Percentiles rank a stretch among this genome's conserved stretches.
phyloP scores from a whole-genome alignment of 37 sponge, comb jelly and placozoan species.

The Chondrilla cf. caribensis region DNA sequence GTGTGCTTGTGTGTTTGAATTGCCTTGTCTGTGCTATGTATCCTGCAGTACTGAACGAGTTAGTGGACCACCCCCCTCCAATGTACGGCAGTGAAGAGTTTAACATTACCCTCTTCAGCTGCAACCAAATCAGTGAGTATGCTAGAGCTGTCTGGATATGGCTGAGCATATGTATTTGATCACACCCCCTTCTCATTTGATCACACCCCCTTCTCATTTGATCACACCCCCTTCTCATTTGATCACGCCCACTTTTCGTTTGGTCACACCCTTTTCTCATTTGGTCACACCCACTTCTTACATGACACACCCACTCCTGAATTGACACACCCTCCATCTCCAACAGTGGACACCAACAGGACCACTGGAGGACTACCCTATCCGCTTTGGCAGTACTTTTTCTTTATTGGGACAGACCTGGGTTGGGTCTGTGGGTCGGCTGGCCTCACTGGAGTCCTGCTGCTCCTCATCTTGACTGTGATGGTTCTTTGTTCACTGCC shows the following conservation, averaged over 20 bases:
- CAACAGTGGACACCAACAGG: conserved; percentile 27
- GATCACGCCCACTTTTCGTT: no score
- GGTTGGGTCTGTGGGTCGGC: conserved; percentile 73
- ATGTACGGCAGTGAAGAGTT: no score
- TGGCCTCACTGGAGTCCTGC: conserved; percentile 58
- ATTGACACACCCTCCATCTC: no score
- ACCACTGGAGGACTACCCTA: conserved; percentile 30
- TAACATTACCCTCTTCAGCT: not conserved
- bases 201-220: no score
- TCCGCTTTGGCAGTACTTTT: conserved; percentile 50
- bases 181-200: no score
- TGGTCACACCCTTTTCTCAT: no score
- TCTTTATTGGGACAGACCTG: conserved; percentile 36
- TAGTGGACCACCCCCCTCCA: no score
- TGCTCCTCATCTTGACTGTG: conserved; percentile 50
- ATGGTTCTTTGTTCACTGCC: conserved; percentile 72
- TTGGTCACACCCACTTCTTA: no score
- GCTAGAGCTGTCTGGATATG: not conserved
- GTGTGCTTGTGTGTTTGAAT: not conserved
- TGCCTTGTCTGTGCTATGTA: not conserved
- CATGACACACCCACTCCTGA: no score
- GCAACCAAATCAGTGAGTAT: not conserved
- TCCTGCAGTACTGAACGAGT: not conserved
- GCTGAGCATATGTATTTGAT: no score
- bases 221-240: no score